Conservation (phyloP, 2,888 invertebrate species). For the Limenitis camilla region DNA sequence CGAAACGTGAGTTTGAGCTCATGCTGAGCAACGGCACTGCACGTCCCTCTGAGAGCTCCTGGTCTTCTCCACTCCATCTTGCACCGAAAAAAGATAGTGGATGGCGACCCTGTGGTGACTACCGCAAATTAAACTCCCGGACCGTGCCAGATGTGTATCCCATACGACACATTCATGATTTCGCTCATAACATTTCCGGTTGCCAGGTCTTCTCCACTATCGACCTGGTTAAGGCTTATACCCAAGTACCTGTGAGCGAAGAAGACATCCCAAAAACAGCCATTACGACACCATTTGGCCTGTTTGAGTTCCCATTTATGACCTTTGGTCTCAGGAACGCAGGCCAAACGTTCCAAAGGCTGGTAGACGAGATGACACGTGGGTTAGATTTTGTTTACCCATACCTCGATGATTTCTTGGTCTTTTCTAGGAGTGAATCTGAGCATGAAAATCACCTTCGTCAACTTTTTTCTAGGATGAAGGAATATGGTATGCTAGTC, state of each 20-base stretch:
- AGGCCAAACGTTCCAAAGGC: conserved; percentile 1
- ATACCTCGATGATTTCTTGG: conserved; percentile 41
- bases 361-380: too few relatives aligned
- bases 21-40: conserved; percentile 16
- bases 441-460: conserved; percentile 25
- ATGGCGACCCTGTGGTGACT: conserved; percentile 24
- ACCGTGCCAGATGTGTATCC: conserved; percentile 24
- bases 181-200: conserved; percentile 17
- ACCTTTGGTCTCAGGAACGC: conserved; percentile 2
- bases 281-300: conserved; percentile 15
- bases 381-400: conserved; percentile 26
- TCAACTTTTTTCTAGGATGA: conserved; percentile 22
- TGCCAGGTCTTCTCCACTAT: conserved; percentile 14
- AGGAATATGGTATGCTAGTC: conserved; percentile 25
- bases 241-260: conserved; percentile 14
- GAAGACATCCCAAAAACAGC: too few relatives aligned
- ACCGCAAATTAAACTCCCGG: too few relatives aligned
- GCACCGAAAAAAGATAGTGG: conserved; percentile 17
- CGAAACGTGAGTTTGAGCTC: conserved; percentile 10
- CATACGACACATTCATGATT: conserved; percentile 22
- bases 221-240: conserved; percentile 20
- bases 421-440: conserved; percentile 22
- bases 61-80: conserved; percentile 21
- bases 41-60: too few relatives aligned
- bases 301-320: conserved; percentile 8